These are phyloP conservation scores for Agrotis clavis DNA, from an alignment of 2,888 invertebrate species.

Conservation along the genomic window DNA sequence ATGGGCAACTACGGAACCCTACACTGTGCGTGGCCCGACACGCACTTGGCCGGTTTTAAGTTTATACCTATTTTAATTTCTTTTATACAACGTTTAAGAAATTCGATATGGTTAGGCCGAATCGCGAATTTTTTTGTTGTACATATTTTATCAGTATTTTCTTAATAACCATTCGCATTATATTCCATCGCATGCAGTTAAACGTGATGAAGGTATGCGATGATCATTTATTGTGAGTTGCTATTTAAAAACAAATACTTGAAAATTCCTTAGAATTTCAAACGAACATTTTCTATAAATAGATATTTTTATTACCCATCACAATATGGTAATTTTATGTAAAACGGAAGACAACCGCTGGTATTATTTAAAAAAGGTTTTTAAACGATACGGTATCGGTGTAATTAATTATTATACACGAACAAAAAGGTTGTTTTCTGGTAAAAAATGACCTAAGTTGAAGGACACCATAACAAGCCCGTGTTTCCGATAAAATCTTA, in stretches of 20 bases:
- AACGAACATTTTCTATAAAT: constrained; percentile 8
- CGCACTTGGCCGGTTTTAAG: too few relatives aligned
- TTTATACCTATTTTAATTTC: neutral
- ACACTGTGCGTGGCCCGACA: too few relatives aligned
- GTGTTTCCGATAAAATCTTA: constrained; percentile 49
- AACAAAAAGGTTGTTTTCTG: neutral
- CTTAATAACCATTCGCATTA: neutral
- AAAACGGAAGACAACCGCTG: neutral
- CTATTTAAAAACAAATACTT: neutral
- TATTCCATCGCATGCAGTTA: neutral
- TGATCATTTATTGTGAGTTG: neutral
- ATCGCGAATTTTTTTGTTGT: constrained; percentile 1
- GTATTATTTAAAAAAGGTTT: neutral
- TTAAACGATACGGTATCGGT: neutral
- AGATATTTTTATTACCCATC: neutral
- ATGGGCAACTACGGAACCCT: too few relatives aligned
- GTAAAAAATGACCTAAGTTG: constrained; percentile 35
- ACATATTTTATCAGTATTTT: neutral
- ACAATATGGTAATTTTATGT: constrained; percentile 12
- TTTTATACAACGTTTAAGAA: too few relatives aligned
- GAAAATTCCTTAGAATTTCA: neutral
- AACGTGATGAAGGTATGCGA: constrained; percentile 16
- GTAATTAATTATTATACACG: constrained; percentile 9
- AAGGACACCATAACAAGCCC: constrained; percentile 52
- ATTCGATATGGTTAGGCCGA: neutral